Conservation (phyloP, 2,113 vertebrate genomes). For the Labeo rohita region DNA sequence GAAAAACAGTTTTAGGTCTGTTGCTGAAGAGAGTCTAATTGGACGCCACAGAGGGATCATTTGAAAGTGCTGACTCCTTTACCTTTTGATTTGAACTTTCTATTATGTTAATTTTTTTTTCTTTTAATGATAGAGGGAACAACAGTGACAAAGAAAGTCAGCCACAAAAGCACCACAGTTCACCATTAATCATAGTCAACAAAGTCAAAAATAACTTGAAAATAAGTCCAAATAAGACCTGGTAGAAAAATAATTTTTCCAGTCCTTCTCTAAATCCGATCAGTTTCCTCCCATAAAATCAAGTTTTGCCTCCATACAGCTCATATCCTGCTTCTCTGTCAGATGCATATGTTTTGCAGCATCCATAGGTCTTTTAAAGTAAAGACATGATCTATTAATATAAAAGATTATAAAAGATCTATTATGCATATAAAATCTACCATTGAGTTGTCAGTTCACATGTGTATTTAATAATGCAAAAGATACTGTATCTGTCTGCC, state of each 20-base stretch:
- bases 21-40: constrained; percentile 5
- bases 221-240: neutral
- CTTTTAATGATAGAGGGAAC: neutral
- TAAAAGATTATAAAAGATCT: neutral
- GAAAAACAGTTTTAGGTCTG: neutral
- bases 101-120: neutral
- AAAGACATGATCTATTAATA: too few species aligned
- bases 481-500: neutral
- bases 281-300: neutral
- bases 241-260: neutral
- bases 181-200: neutral
- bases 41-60: neutral
- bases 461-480: neutral
- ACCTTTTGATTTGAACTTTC: neutral
- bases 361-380: neutral
- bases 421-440: constrained; percentile 6
- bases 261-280: neutral
- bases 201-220: neutral
- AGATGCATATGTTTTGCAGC: neutral
- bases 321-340: neutral
- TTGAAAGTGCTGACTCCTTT: constrained; percentile 28
- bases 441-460: neutral
- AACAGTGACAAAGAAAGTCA: neutral
- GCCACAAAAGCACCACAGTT: neutral
- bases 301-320: neutral